These are phyloP conservation scores for Luehdorfia chinensis DNA, from an alignment of 1,140 invertebrate species.

Conservation along the genomic window DNA sequence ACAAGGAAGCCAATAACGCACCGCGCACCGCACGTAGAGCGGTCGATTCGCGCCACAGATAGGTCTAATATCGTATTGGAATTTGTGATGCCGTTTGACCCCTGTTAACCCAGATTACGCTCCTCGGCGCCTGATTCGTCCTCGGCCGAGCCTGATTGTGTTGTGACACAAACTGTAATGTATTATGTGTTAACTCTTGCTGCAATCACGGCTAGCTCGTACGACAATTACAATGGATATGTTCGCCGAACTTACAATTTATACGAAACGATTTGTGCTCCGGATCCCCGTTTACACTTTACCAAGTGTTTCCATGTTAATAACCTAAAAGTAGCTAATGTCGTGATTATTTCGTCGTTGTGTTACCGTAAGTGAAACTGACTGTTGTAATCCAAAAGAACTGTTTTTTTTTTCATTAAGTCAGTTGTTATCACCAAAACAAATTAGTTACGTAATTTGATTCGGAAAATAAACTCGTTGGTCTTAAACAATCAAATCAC, in stretches of 20 bases:
- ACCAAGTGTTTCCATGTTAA: too few relatives aligned
- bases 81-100: constrained; percentile 78
- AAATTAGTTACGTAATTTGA: too few relatives aligned
- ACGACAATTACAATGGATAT: constrained; percentile 69
- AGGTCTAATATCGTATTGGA: constrained; percentile 78
- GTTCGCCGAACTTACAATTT: constrained; percentile 67
- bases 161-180: constrained; percentile 77
- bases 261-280: constrained; percentile 47
- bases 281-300: constrained; percentile 16
- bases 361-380: too few relatives aligned
- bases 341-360: too few relatives aligned
- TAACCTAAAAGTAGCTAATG: too few relatives aligned
- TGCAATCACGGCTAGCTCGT: constrained; percentile 67
- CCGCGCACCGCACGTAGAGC: constrained; percentile 39
- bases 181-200: constrained; percentile 77
- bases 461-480: too few relatives aligned
- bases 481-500: too few relatives aligned
- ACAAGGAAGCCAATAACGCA: constrained; percentile 48
- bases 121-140: constrained; percentile 75
- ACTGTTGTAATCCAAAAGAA: too few relatives aligned
- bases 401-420: too few relatives aligned
- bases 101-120: constrained; percentile 78
- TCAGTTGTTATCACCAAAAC: too few relatives aligned
- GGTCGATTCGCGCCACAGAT: constrained; percentile 74
- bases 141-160: constrained; percentile 70